Evolutionary conservation across 2,888 invertebrate genomes (phyloP).

Genomic region (Eugnorisma glareosa): DNA sequence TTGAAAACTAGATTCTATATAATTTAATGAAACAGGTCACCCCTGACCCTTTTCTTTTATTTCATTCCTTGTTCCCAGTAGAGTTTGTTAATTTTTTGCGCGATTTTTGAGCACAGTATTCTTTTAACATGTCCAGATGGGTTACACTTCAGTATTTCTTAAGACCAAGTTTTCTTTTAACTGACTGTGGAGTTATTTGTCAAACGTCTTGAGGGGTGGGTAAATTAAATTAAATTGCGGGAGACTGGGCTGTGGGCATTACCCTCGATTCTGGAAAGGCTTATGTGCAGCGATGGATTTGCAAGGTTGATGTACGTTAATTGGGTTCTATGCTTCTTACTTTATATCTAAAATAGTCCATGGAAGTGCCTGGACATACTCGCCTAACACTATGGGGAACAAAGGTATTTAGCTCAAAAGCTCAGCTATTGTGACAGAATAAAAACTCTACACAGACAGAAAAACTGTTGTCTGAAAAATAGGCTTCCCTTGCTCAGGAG

Average conservation of each 20-base stretch:
- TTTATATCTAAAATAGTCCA: no score
- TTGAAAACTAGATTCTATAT: slow-evolving; percentile 35
- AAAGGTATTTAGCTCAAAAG: neutral
- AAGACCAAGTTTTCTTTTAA: slow-evolving; percentile 19
- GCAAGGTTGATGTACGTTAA: neutral
- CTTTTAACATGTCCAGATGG: slow-evolving; percentile 1
- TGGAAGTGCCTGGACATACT: neutral
- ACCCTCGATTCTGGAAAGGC: neutral
- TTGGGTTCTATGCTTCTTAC: neutral
- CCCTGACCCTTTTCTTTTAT: slow-evolving; percentile 33
- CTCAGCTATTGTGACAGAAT: neutral
- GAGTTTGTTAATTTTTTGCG: slow-evolving; percentile 25
- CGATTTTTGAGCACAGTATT: neutral
- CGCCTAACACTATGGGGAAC: neutral
- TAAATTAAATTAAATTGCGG: slow-evolving; percentile 37
- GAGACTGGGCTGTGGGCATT: neutral
- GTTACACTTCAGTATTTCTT: slow-evolving; percentile 4
- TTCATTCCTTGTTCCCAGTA: slow-evolving; percentile 34
- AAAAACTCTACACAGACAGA: neutral
- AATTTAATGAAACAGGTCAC: slow-evolving; percentile 31
- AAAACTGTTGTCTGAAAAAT: neutral
- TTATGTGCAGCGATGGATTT: slow-evolving; percentile 12
- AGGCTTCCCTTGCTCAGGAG: neutral
- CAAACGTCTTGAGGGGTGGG: slow-evolving; percentile 19
- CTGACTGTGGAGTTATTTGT: neutral